Evolutionary conservation across 2,888 invertebrate species (phyloP).

Genomic region (Coronaproctus castanopsis): DNA sequence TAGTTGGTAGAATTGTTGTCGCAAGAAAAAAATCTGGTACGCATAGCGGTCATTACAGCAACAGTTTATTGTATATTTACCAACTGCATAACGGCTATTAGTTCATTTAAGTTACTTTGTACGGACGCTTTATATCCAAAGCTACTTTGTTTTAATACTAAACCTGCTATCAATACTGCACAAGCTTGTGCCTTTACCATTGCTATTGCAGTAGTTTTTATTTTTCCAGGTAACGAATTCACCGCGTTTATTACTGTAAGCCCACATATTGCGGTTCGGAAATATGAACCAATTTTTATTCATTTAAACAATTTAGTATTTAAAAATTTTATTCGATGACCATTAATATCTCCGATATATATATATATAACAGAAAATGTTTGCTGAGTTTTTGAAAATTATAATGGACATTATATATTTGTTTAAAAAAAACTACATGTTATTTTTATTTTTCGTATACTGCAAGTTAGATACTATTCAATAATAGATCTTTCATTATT

Average conservation of each 20-base stretch:
- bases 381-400: too few relatives aligned
- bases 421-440: too few relatives aligned
- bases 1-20: neutral
- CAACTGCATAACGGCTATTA: slow-evolving; percentile 8
- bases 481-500: too few relatives aligned
- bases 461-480: too few relatives aligned
- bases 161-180: slow-evolving; percentile 5
- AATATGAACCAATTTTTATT: too few relatives aligned
- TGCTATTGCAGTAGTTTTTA: slow-evolving; percentile 11
- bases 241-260: neutral
- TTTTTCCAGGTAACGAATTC: slow-evolving; percentile 9
- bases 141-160: slow-evolving; percentile 3
- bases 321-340: too few relatives aligned
- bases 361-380: too few relatives aligned
- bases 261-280: too few relatives aligned
- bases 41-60: neutral
- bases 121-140: slow-evolving; percentile 7
- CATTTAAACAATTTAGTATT: too few relatives aligned
- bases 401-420: too few relatives aligned
- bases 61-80: slow-evolving; percentile 8
- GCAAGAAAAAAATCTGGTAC: neutral
- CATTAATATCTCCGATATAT: too few relatives aligned
- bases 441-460: too few relatives aligned
- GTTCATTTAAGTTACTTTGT: slow-evolving; percentile 6
- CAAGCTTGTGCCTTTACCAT: slow-evolving; percentile 13